Conservation (phyloP, 2,797 vertebrate species). For the Poecilia velifera region DNA sequence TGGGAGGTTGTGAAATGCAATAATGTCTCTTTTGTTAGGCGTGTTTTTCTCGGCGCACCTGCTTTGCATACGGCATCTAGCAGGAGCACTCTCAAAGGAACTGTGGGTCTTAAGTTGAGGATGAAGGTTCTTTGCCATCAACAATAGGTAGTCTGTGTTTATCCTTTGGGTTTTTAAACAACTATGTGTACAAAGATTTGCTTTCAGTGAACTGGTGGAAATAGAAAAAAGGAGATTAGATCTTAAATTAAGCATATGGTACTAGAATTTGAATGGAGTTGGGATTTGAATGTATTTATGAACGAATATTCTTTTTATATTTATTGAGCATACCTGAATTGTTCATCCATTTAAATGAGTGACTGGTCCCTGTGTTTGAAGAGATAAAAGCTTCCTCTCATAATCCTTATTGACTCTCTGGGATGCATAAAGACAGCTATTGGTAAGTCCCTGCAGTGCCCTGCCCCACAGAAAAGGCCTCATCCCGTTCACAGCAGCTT, state of each 20-base stretch:
- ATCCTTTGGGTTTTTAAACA: constrained; percentile 84
- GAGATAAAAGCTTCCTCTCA: constrained; percentile 84
- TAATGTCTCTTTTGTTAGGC: constrained; percentile 79
- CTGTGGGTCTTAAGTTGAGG: constrained; percentile 82
- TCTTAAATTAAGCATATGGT: constrained; percentile 83
- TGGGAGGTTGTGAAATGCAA: constrained; percentile 73
- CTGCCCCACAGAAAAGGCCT: constrained; percentile 76
- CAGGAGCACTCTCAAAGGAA: constrained; percentile 78
- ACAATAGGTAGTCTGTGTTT: constrained; percentile 84
- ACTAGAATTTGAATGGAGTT: constrained; percentile 80
- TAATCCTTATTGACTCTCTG: constrained; percentile 88
- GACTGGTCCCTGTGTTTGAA: constrained; percentile 83
- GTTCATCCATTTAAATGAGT: constrained; percentile 85
- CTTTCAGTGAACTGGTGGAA: constrained; percentile 76
- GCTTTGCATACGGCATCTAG: constrained; percentile 81
- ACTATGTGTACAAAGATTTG: constrained; percentile 82
- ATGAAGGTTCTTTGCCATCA: constrained; percentile 82
- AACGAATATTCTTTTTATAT: constrained; percentile 78
- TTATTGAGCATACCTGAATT: constrained; percentile 81
- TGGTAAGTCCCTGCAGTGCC: constrained; percentile 80
- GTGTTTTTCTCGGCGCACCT: constrained; percentile 73
- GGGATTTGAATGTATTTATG: constrained; percentile 85
- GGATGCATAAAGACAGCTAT: constrained; percentile 82
- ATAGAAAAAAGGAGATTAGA: constrained; percentile 83
- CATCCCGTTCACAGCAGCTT: constrained; percentile 77